phyloP scores from a whole-genome alignment of 1,140 invertebrate genomes.

The Ips nitidus region DNA sequence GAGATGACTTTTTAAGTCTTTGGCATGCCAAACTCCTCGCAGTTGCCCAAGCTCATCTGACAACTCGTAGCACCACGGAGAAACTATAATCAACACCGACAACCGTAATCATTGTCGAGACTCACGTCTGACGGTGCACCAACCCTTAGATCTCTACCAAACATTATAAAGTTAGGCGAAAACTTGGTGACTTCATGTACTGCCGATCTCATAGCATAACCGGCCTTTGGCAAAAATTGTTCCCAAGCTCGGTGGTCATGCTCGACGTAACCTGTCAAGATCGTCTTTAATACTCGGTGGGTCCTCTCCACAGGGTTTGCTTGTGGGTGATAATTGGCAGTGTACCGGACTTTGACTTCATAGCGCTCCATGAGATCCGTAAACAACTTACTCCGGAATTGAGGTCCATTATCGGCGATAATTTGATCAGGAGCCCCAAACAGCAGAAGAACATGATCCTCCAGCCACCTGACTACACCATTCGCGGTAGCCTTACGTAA shows the following conservation, averaged over 20 bases:
- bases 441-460: slow-evolving; percentile 35
- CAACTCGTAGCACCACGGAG: too few relatives aligned
- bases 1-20: too few relatives aligned
- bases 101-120: too few relatives aligned
- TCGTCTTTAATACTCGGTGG: slow-evolving; percentile 39
- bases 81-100: too few relatives aligned
- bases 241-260: slow-evolving; percentile 33
- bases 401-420: slow-evolving; percentile 43
- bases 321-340: slow-evolving; percentile 38
- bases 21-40: too few relatives aligned
- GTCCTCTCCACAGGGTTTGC: slow-evolving; percentile 38
- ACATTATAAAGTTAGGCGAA: too few relatives aligned
- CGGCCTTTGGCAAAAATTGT: too few relatives aligned
- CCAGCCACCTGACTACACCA: slow-evolving; percentile 25
- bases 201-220: too few relatives aligned
- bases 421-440: slow-evolving; percentile 33
- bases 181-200: too few relatives aligned
- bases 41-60: too few relatives aligned
- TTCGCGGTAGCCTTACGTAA: slow-evolving; percentile 24
- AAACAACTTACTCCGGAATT: slow-evolving; percentile 33
- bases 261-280: slow-evolving; percentile 31
- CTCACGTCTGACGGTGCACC: too few relatives aligned
- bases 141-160: too few relatives aligned
- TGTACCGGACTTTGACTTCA: slow-evolving; percentile 29
- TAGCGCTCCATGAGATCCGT: slow-evolving; percentile 21